These are phyloP conservation scores for Conus betulinus DNA, from an alignment of 1,140 invertebrate species.

Conservation along the genomic window DNA sequence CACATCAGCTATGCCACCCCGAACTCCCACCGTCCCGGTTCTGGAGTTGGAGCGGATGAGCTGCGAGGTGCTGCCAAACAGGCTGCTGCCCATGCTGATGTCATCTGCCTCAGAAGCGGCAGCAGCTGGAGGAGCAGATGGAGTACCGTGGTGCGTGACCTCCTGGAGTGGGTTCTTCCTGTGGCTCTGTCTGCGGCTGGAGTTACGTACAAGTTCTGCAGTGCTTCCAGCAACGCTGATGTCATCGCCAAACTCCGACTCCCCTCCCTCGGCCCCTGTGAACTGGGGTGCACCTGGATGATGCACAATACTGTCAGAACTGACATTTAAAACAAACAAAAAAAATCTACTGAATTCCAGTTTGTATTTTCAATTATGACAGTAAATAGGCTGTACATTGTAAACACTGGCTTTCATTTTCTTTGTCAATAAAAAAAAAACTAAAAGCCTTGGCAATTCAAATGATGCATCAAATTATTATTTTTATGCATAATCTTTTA, in stretches of 20 bases:
- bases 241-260: slow-evolving; percentile 44
- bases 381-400: too few relatives aligned
- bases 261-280: not conserved
- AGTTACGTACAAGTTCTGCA: slow-evolving; percentile 54
- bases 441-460: too few relatives aligned
- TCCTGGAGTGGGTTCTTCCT: not conserved
- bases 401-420: too few relatives aligned
- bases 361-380: too few relatives aligned
- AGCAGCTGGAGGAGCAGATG: not conserved
- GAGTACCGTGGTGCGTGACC: not conserved
- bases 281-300: not conserved
- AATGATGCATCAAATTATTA: too few relatives aligned
- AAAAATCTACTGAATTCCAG: too few relatives aligned
- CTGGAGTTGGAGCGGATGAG: slow-evolving; percentile 55
- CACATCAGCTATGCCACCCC: slow-evolving; percentile 35
- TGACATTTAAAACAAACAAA: not conserved
- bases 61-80: slow-evolving; percentile 60
- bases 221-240: slow-evolving; percentile 64
- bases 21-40: not conserved
- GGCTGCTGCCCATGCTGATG: slow-evolving; percentile 59
- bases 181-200: not conserved
- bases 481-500: too few relatives aligned
- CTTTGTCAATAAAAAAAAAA: too few relatives aligned
- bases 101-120: slow-evolving; percentile 39
- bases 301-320: not conserved